Evolutionary conservation across 2,113 vertebrate species (phyloP).

Genomic region (Tichodroma muraria): DNA sequence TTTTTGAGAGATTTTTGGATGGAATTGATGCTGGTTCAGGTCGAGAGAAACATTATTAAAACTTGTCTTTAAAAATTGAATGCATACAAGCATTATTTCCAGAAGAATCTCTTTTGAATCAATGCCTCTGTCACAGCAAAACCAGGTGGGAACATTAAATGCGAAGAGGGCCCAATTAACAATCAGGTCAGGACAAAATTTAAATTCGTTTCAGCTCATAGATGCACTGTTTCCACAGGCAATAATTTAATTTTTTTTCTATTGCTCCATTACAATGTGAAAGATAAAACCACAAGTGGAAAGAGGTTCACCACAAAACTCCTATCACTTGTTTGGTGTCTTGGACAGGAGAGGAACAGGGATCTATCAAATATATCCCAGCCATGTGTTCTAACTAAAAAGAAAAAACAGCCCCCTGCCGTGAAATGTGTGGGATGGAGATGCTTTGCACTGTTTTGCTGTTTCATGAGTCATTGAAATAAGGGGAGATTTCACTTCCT

Average conservation of each 20-base stretch:
- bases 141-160: neutral
- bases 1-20: neutral
- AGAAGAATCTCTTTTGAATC: neutral
- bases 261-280: neutral
- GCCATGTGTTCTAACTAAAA: neutral
- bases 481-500: neutral
- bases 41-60: neutral
- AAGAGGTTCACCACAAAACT: conserved; percentile 66
- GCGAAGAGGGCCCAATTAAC: neutral
- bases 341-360: conserved; percentile 70
- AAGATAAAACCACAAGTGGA: conserved; percentile 58
- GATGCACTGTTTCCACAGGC: neutral
- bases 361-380: conserved; percentile 59
- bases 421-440: neutral
- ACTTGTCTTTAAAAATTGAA: neutral
- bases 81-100: neutral
- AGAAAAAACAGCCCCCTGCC: neutral
- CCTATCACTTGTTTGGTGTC: conserved; percentile 63
- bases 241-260: neutral
- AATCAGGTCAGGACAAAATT: neutral
- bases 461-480: neutral
- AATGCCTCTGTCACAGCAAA: neutral
- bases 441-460: neutral
- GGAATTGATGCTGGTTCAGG: neutral
- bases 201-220: neutral